Evolutionary conservation across 2,888 invertebrate genomes (phyloP).

Genomic region (Cantharis flavilabris): DNA sequence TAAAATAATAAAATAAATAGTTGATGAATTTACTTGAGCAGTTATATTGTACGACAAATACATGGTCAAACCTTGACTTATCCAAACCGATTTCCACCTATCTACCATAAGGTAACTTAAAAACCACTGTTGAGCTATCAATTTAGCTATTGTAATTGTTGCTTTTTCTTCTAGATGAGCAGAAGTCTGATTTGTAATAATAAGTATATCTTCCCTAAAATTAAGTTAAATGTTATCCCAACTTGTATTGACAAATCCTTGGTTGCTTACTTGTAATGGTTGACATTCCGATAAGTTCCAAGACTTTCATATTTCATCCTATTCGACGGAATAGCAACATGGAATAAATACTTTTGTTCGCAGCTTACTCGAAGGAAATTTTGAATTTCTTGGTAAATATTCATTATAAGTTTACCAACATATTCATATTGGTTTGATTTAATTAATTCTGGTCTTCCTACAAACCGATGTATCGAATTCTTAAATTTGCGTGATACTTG

Average conservation of each 20-base stretch:
- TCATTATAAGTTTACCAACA: background rate
- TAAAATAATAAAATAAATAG: too few relatives aligned
- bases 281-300: background rate
- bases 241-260: too few relatives aligned
- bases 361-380: background rate
- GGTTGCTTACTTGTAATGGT: background rate
- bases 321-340: background rate
- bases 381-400: background rate
- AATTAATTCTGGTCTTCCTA: background rate
- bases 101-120: slow-evolving; percentile 53
- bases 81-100: slow-evolving; percentile 55
- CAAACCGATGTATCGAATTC: background rate
- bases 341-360: background rate
- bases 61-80: slow-evolving; percentile 60
- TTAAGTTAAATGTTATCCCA: too few relatives aligned
- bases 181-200: background rate
- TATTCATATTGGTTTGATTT: background rate
- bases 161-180: slow-evolving; percentile 36
- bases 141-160: slow-evolving; percentile 55
- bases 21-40: background rate
- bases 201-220: background rate
- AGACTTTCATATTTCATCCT: background rate
- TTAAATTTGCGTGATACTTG: too few relatives aligned
- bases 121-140: slow-evolving; percentile 62
- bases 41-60: slow-evolving; percentile 56